Evolutionary conservation across 2,113 vertebrate species (phyloP).

Genomic region (Eulemur macaco): DNA sequence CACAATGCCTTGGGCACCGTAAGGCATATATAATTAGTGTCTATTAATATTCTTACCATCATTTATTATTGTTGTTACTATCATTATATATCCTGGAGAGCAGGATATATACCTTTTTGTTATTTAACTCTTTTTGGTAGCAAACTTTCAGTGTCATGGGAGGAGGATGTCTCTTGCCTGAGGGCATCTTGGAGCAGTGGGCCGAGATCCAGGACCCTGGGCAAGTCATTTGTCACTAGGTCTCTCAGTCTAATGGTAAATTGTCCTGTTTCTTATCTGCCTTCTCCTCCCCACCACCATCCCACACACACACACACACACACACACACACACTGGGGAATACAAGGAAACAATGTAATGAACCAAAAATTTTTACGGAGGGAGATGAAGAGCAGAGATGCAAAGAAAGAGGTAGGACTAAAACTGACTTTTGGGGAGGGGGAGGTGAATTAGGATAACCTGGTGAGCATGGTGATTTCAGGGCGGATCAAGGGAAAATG

Average conservation of each 20-base stretch:
- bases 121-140: neutral
- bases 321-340: neutral
- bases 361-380: neutral
- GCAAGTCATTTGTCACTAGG: neutral
- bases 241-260: neutral
- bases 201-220: neutral
- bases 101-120: neutral
- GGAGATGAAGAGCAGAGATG: neutral
- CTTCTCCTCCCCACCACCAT: no score
- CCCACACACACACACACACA: neutral
- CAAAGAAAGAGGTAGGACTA: no score
- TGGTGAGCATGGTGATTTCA: fast-evolving
- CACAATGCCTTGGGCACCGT: neutral
- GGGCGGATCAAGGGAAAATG: fast-evolving
- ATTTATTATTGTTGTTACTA: neutral
- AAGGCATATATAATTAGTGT: neutral
- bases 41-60: neutral
- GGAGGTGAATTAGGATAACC: neutral
- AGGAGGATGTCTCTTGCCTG: no score
- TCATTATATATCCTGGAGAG: neutral
- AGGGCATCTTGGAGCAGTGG: neutral
- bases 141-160: neutral
- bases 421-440: neutral
- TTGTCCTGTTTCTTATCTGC: neutral
- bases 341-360: neutral